Conservation (phyloP, 2,113 vertebrate genomes). For the Lepisosteus oculatus region DNA sequence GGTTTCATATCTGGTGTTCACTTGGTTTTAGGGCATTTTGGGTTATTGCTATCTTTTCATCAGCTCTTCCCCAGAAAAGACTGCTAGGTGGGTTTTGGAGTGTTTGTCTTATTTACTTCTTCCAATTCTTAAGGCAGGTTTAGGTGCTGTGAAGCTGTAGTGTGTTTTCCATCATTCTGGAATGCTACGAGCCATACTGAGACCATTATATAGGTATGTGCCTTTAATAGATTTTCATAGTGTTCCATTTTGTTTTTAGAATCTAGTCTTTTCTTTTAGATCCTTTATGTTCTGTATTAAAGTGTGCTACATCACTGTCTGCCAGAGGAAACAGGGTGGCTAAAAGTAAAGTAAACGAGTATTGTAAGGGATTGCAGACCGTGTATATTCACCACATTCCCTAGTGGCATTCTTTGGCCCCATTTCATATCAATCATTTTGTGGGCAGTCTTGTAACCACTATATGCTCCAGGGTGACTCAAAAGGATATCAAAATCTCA, state of each 20-base stretch:
- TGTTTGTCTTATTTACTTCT: no score
- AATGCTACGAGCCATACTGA: not conserved
- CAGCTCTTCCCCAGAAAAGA: no score
- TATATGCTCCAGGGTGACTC: not conserved
- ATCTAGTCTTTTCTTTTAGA: not conserved
- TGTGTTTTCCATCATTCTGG: no score
- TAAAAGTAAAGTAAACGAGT: slow-evolving; percentile 35
- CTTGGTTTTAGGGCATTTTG: no score
- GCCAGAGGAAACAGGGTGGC: slow-evolving; percentile 42
- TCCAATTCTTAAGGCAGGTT: no score
- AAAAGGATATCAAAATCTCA: not conserved
- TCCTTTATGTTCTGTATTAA: not conserved
- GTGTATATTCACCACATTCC: slow-evolving; percentile 16
- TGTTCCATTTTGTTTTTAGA: not conserved
- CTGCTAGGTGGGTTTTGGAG: no score
- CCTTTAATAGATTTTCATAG: not conserved
- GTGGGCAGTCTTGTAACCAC: slow-evolving; percentile 32
- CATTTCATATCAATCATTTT: slow-evolving; percentile 56
- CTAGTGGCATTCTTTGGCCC: slow-evolving; percentile 39
- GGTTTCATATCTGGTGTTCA: no score
- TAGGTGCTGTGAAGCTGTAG: no score
- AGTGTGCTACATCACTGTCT: slow-evolving; percentile 55
- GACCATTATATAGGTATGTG: not conserved
- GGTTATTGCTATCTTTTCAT: no score
- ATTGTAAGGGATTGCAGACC: slow-evolving; percentile 5